These are phyloP conservation scores for Distichodus sexfasciatus DNA, from an alignment of 2,797 vertebrate species.

Conservation along the genomic window DNA sequence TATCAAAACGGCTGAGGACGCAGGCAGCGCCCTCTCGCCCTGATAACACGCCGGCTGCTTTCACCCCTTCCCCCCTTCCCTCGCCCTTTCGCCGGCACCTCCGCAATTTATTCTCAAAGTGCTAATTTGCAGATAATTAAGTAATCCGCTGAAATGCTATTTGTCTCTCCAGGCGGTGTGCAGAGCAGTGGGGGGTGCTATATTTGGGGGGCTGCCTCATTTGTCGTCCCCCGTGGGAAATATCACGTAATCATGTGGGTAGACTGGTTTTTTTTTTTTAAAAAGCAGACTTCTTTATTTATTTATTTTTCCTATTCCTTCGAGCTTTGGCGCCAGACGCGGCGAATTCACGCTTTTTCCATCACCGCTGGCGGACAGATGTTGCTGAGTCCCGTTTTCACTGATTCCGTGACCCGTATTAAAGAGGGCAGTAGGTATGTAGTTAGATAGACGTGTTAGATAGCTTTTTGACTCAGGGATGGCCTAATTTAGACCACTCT, in stretches of 20 bases:
- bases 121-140: conserved; percentile 82
- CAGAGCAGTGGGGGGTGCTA: conserved; percentile 55
- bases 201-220: conserved; percentile 68
- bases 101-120: conserved; percentile 67
- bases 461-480: background rate
- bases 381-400: conserved; percentile 32
- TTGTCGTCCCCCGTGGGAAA: conserved; percentile 60
- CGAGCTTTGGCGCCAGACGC: conserved; percentile 32
- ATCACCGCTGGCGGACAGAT: conserved; percentile 22
- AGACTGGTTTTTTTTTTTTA: background rate
- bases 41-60: conserved; percentile 58
- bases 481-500: background rate
- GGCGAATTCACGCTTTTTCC: background rate
- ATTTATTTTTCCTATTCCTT: conserved; percentile 54
- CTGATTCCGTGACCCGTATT: conserved; percentile 36
- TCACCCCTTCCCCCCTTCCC: conserved; percentile 23
- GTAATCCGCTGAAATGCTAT: conserved; percentile 73
- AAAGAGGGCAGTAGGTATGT: conserved; percentile 29
- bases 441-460: background rate
- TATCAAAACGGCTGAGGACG: conserved; percentile 43
- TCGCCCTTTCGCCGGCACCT: conserved; percentile 55
- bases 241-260: conserved; percentile 55
- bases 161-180: conserved; percentile 64
- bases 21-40: conserved; percentile 7
- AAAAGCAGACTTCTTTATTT: conserved; percentile 33